A percentile compares a stretch with the other conserved stretches of the same genome.
Evolutionary conservation across 1,140 invertebrate species (phyloP).

Genomic region (Caenorhabditis brenneri): DNA sequence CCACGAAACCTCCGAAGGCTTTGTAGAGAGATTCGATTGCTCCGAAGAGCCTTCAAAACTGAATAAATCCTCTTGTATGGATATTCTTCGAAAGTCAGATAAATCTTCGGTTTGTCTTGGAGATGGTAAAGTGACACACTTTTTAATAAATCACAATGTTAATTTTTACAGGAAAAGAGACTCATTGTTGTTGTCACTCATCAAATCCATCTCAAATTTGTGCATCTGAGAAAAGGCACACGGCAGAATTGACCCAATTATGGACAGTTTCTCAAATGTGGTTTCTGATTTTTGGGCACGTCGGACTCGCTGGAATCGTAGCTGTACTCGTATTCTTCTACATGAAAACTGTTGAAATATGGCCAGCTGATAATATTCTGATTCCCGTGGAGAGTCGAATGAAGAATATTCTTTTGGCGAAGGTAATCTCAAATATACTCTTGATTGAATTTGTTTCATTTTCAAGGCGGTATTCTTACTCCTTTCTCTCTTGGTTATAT

Average conservation of each 20-base stretch:
- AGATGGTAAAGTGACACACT: not conserved
- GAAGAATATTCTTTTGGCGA: not conserved
- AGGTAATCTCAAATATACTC: not conserved
- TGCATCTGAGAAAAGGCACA: not conserved
- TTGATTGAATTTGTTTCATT: not conserved
- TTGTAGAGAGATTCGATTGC: not conserved
- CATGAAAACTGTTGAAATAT: not conserved
- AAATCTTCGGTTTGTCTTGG: not conserved
- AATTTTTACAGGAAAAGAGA: not conserved
- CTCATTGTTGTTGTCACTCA: not conserved
- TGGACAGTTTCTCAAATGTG: not conserved
- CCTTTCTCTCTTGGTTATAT: not conserved
- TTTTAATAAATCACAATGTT: not conserved
- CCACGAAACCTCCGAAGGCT: not conserved
- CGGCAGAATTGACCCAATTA: slow-evolving; percentile 13
- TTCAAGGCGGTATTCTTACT: not conserved
- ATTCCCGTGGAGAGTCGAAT: slow-evolving; percentile 10
- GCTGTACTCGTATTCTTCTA: not conserved
- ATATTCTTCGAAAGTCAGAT: not conserved
- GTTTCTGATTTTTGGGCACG: not conserved
- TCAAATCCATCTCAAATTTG: not conserved
- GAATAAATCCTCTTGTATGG: not conserved
- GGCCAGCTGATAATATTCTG: not conserved
- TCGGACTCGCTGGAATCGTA: not conserved
- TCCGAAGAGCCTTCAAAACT: not conserved